Percentiles rank a stretch among this genome's conserved stretches.
phyloP scores from a whole-genome alignment of 1,140 invertebrate genomes.

The Brachionus asplanchnoidis region DNA sequence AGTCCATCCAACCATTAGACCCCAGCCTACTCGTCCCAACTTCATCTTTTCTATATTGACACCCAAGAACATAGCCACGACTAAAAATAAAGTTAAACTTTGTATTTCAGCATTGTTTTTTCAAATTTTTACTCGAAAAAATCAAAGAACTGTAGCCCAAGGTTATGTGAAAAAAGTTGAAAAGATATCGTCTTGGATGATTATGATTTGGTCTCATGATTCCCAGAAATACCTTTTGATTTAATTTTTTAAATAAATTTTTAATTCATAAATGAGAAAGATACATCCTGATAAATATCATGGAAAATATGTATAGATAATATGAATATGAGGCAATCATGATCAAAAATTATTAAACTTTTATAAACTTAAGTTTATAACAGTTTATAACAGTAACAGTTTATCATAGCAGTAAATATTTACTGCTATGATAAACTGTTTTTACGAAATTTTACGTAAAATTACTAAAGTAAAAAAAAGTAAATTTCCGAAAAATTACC shows the following conservation, averaged over 20 bases:
- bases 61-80: constrained; percentile 29
- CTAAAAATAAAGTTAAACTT: neutral
- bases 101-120: neutral
- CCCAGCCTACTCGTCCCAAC: constrained; percentile 2
- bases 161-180: constrained; percentile 5
- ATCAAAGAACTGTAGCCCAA: constrained; percentile 14
- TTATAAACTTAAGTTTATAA: too few species aligned
- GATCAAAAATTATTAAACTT: too few species aligned
- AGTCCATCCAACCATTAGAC: constrained; percentile 22
- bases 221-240: neutral
- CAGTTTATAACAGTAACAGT: too few species aligned
- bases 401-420: too few species aligned
- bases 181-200: constrained; percentile 27
- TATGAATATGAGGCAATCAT: too few species aligned
- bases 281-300: too few species aligned
- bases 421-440: too few species aligned
- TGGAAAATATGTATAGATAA: too few species aligned
- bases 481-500: too few species aligned
- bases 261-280: too few species aligned
- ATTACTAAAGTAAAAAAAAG: too few species aligned
- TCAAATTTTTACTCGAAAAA: neutral
- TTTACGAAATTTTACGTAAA: too few species aligned
- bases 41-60: neutral
- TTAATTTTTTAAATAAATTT: neutral
- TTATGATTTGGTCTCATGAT: neutral